phyloP scores from a whole-genome alignment of 2,888 invertebrate species.

The Thyatira batis region DNA sequence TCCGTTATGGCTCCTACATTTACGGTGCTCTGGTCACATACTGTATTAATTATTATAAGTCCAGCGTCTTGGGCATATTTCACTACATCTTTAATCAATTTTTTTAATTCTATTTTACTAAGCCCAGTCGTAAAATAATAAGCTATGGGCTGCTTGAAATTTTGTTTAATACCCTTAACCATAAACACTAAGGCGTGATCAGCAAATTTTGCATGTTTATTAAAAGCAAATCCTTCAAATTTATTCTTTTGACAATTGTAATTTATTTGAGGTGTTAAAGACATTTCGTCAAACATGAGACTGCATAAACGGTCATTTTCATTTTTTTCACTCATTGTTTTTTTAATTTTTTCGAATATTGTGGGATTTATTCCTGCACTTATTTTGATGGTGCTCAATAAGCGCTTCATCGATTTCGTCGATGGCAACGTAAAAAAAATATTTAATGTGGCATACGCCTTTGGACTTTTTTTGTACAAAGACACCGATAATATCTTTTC shows the following conservation, averaged over 20 bases:
- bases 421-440: no score
- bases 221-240: constrained; percentile 18
- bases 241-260: constrained; percentile 13
- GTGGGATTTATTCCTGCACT: no score
- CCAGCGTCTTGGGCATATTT: constrained; percentile 12
- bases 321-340: no score
- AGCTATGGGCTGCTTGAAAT: constrained; percentile 30
- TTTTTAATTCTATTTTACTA: constrained; percentile 22
- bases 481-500: no score
- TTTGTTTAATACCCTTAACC: constrained; percentile 24
- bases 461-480: no score
- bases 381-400: no score
- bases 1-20: constrained; percentile 28
- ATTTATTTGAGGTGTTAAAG: constrained; percentile 14
- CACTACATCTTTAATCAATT: constrained; percentile 19
- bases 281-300: constrained; percentile 22
- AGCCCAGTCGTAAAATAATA: constrained; percentile 29
- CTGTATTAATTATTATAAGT: constrained; percentile 18
- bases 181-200: constrained; percentile 30
- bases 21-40: constrained; percentile 30
- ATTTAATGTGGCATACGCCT: no score
- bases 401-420: no score
- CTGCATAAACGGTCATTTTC: constrained; percentile 8
- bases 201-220: constrained; percentile 11
- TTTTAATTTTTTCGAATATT: no score